Base-by-base conservation (phyloP, 1,140 invertebrate species). In the Chlorops oryzae region DNA sequence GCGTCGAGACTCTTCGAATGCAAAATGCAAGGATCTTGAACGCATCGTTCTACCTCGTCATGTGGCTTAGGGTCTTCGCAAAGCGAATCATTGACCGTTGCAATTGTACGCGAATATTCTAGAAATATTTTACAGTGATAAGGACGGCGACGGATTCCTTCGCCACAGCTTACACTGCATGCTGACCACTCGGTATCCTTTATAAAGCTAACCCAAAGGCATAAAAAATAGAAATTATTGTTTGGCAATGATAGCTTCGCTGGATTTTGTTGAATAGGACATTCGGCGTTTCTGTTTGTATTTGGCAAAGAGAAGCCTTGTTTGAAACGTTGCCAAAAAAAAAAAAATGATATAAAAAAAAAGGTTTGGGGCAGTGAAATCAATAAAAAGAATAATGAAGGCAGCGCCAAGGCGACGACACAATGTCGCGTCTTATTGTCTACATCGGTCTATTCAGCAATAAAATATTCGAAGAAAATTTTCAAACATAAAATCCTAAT, bases 91-190 rank as follows among this genome's bases (percentile, higher is more conserved):
- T 92, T 90, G 10, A 96, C 73, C 55, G 83, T 86, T 1, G 88
- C 90, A 32, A 91, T 83, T 1, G 88, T 92, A 49, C 83, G 77
- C 37, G 88, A 91, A 65, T 92, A 92, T 71, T 94, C 90, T 37
- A 97, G 75, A 72, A 90, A 94, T 57, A 96, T 93, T 77, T 94
- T 94, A 74, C 93, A 97, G 50, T 86, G 81, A 2, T 93, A 91
- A 58, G 84, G 80, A 5, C 90, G 80, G 49, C 82, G 84, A 10
- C 86, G 78, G 27, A 86, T 78, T 0, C 92, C 94, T 65, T 92
- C 87, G 0, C 92, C 92, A 68, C 93, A 97, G 0, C 86, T 86
- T 0, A 87, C 87, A 57, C 85, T 91, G 74, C 94, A 97, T 3
- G 86, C 78, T 9, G 88, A 84, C 92, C 92, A 96, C 47, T 88